Base-by-base conservation (phyloP, 2,888 invertebrate species). In the Scaptomyza cyrtandrae region DNA sequence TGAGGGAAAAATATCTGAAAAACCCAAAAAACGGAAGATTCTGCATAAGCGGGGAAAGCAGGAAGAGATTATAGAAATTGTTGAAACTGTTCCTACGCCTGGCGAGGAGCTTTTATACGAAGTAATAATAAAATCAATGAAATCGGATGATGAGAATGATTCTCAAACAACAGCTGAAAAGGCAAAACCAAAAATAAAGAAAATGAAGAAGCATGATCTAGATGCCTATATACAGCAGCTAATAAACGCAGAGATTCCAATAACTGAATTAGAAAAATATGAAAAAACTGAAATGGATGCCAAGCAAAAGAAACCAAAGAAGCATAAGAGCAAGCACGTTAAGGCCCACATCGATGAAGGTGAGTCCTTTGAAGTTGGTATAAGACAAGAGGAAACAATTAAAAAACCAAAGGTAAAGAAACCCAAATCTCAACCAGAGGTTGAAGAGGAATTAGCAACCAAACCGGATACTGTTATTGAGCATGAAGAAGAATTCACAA, bases 51-150 rank as follows among this genome's bases (percentile, higher is more conserved):
- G 92, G 24, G 93, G 92, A 69, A 90, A 91, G 39, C 89, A 91
- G 73, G 91, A 93, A 78, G 92, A 93, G 74, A 79, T 92, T 5
- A 89, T 93, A 13, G 92, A 93, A 84, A 91, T 92, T 60, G 80
- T 91, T 13, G 92, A 90, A 69, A 83, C 89, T 41, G 10, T 58
- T 6, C 78, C 90, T 59, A 9, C 24, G 3, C 90, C 90, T 59
- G 92, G 89, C 44, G 91, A 91, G 31, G 88, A 90, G 77, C 92
- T 93, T 44, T 76, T 93, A 65, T 92, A 91, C 71, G 92, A 93
- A 69, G 91, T 93, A 19, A 88, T 90, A 29, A 90, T 93, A 4
- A 90, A 89, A 33, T 91, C 92, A 33, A 71, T 83, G 3, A 92
- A 93, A 66, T 75, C 90, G 5, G 85, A 89, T 3, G 56, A 71